Base-by-base conservation (phyloP, 2,797 vertebrate genomes). In the Cossypha heuglini region DNA sequence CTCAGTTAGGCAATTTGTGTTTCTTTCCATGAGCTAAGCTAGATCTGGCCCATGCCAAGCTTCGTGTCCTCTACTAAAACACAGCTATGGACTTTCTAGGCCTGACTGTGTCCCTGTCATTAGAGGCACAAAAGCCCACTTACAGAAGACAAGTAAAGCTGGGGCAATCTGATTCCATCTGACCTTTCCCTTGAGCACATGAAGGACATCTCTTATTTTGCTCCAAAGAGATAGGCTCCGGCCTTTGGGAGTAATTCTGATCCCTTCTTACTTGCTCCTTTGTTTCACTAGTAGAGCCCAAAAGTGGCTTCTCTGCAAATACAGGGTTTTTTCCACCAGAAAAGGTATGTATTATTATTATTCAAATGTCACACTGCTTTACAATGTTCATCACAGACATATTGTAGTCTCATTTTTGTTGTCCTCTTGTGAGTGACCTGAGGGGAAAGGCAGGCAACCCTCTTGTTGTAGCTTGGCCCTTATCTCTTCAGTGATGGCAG, bases 301-400 rank as follows among this genome's bases (percentile, higher is more conserved):
- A 13, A 79, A 68, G 35, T 10, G 9, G 10, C 9, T 84, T 59
- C 21, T n/a, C 6, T 71, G 38, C 15, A 88, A 61, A 37, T 1
- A 33, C 5, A 22, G 7, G 3, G 1, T 0, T 6, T 48, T 67
- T 68, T 31, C 28, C 3, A 11, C 5, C 12, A 2, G 26, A 8
- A 52, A 74, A 74, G 2, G 8, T 43, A 12, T 11, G 17, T 42
- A 4, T 43, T 54, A 29, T 43, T 58, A 29, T 20, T 59, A 43
- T 61, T 62, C 54, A 16, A 48, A 2, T 16, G 19, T 35, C 24
- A 31, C 3, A 2, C 10, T 48, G 37, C 21, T 68, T 76, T 61
- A 42, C 14, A 35, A 1, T 6, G 37, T 35, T 80, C 49, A 24
- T 87, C 45, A 71, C 6, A 86, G 29, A 9, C 3, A 1, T 7